Evolutionary conservation across 2,113 vertebrate genomes (phyloP), one percentile per base, ranked within the genome.

Genomic region (Odocoileus hemionus): DNA sequence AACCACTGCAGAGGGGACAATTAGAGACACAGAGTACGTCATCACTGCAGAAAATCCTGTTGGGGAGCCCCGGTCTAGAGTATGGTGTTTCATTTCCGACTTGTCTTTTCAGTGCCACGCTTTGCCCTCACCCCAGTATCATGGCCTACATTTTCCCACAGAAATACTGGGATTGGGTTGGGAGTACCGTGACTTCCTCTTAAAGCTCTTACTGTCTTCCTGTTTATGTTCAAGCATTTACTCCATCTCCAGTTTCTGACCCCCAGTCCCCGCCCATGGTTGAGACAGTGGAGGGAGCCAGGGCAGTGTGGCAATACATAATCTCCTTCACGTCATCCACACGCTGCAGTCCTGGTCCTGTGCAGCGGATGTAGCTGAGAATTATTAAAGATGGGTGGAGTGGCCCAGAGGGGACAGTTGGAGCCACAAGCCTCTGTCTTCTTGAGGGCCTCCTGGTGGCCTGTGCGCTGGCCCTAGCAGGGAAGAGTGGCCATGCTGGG

Each of bases 181-280:
- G 36, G 47, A 28, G 33, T 30, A 61, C 9, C 17, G 7, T 33
- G 10, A 25, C 28, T 61, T 86, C 83, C 36, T 91, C 89, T 86
- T n/a, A 45, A 26, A 61, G 86, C 84, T 50, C 45, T 57, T 89
- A 1, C 52, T 74, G 64, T 47, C 70, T 64, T 79, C 50, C 43
- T 84, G 84, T 67, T 55, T 47, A 25, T 10, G 3, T 14, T 45
- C 47, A 70, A 92, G 70, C 33, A 23, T 89, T 58, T 64, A 43
- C 11, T n/a, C 21, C 3, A 3, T 45, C 30, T 36, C 21, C 11
- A 82, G 28, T 30, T 9, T 52, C 86, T 55, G 33, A 7, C 33
- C 52, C n/a, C n/a, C 21, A 55, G 7, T 1, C 21, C 33, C 80
- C 3, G 0, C 2, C 15, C 12, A 0, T 15, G 9, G 28, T 23